These are phyloP conservation scores for Bombyx huttoni DNA, from an alignment of 2,888 invertebrate species.

Conservation along the genomic window DNA sequence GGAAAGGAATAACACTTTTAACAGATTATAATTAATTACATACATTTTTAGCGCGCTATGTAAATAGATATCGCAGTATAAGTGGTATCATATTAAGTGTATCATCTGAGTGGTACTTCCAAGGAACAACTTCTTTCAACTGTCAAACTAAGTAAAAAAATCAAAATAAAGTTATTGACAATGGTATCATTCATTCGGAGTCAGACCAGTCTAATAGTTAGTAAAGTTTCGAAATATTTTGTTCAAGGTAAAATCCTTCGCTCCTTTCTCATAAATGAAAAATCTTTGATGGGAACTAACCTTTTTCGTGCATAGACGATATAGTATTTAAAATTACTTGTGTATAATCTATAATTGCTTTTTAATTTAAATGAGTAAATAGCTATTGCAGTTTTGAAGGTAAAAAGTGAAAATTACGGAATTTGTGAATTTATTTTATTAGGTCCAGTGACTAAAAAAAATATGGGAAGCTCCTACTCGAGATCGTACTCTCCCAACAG, in stretches of 20 bases:
- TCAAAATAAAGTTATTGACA: conserved; percentile 1
- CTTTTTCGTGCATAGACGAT: too few species aligned
- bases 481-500: conserved; percentile 58
- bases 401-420: not conserved
- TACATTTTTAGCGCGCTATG: too few species aligned
- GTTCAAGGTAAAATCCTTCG: conserved; percentile 52
- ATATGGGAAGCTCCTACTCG: conserved; percentile 59
- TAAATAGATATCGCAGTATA: too few species aligned
- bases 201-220: conserved; percentile 27
- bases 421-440: not conserved
- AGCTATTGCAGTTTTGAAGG: too few species aligned
- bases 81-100: too few species aligned
- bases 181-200: conserved; percentile 16
- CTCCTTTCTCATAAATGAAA: conserved; percentile 4
- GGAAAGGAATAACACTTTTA: too few species aligned
- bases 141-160: conserved; percentile 1
- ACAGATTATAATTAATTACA: too few species aligned
- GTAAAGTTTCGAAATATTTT: conserved; percentile 35
- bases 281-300: not conserved
- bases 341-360: too few species aligned
- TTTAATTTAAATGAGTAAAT: too few species aligned
- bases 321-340: too few species aligned
- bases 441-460: conserved; percentile 17
- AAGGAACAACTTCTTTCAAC: not conserved
- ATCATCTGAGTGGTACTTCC: conserved; percentile 1